Conservation (phyloP, 1,140 invertebrate genomes). For the Pristionchus pacificus region DNA sequence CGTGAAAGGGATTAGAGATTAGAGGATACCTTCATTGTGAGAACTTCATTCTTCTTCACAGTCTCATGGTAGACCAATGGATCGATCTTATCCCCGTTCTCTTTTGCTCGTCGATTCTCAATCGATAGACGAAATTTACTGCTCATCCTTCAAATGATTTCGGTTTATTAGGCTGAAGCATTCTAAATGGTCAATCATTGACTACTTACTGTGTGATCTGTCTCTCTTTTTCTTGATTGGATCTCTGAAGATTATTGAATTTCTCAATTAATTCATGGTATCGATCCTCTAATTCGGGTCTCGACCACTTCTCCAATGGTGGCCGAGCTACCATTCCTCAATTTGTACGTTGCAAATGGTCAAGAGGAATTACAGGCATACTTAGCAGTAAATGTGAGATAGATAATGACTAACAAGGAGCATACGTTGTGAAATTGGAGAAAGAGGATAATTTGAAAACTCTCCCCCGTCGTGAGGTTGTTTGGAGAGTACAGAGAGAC, state of each 20-base stretch:
- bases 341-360: not conserved
- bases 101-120: conserved; percentile 14
- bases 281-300: conserved; percentile 37
- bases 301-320: conserved; percentile 38
- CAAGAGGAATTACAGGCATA: no score
- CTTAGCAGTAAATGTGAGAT: no score
- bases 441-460: no score
- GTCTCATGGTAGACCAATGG: conserved; percentile 37
- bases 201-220: conserved; percentile 34
- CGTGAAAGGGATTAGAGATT: no score
- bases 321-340: conserved; percentile 26
- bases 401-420: no score
- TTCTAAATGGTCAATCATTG: no score
- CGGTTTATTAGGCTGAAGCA: no score
- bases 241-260: conserved; percentile 31
- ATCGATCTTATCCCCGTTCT: conserved; percentile 14
- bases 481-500: no score
- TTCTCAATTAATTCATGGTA: conserved; percentile 34
- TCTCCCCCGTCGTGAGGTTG: no score
- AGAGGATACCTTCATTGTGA: conserved; percentile 39
- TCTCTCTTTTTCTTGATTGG: conserved; percentile 35
- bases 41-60: conserved; percentile 39
- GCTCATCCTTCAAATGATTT: conserved; percentile 33
- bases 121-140: conserved; percentile 31
- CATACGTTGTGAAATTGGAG: no score